phyloP scores from a whole-genome alignment of 2,113 vertebrate genomes.

The Lates calcarifer region DNA sequence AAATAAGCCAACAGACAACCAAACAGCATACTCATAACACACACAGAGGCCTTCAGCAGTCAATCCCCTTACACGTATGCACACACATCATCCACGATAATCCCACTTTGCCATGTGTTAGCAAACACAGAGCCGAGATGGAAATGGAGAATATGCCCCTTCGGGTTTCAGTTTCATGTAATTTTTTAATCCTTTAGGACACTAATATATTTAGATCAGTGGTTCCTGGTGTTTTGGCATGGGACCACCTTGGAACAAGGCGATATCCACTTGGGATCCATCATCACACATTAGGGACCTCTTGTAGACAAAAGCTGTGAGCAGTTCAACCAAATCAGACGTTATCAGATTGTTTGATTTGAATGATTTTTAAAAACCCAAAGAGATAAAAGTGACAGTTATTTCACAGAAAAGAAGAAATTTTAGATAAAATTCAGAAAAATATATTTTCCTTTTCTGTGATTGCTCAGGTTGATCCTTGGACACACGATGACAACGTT shows the following conservation, averaged over 20 bases:
- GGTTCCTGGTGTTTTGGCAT: background rate
- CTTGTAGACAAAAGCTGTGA: background rate
- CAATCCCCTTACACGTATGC: slow-evolving; percentile 45
- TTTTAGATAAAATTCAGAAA: no score
- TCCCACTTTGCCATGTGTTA: slow-evolving; percentile 54
- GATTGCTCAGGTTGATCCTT: no score
- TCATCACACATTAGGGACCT: background rate
- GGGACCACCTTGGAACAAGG: background rate
- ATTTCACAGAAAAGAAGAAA: background rate
- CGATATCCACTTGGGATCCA: background rate
- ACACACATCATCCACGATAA: slow-evolving; percentile 37
- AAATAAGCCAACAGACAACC: background rate
- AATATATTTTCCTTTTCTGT: no score
- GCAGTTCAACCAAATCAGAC: background rate
- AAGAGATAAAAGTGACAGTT: background rate
- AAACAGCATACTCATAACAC: background rate
- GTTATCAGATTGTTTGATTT: no score
- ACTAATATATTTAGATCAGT: background rate
- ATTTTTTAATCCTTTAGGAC: background rate
- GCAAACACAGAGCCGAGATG: slow-evolving; percentile 41
- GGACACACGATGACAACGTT: no score
- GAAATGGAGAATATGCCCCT: slow-evolving; percentile 42
- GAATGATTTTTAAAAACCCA: no score
- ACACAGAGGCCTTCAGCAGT: slow-evolving; percentile 19
- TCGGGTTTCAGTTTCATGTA: background rate